These are phyloP conservation scores for Hydraecia micacea DNA, from an alignment of 2,888 invertebrate species.

Conservation along the genomic window DNA sequence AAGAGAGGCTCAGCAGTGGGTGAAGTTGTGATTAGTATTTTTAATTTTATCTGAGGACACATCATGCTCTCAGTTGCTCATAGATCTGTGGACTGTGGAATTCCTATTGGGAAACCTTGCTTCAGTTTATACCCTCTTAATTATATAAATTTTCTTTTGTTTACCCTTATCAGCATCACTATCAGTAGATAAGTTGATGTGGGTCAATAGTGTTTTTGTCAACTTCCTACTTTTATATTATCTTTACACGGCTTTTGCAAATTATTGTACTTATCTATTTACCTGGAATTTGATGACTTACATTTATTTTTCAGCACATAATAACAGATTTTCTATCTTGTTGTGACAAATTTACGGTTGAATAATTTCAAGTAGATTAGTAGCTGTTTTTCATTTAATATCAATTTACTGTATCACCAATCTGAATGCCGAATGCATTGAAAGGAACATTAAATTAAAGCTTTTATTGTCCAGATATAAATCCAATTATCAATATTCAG, in stretches of 20 bases:
- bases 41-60: not conserved
- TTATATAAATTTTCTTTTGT: constrained; percentile 36
- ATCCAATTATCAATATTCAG: not conserved
- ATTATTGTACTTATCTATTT: constrained; percentile 34
- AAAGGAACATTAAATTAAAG: not conserved
- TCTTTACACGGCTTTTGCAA: constrained; percentile 25
- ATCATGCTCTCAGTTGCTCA: not conserved
- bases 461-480: not conserved
- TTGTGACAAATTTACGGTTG: not conserved
- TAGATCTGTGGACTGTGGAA: not conserved
- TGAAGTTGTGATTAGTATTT: not conserved
- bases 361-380: not conserved
- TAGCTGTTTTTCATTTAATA: not conserved
- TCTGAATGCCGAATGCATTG: not conserved
- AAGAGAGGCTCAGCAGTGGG: too few relatives aligned
- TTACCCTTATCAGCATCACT: constrained; percentile 31
- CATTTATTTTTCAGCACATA: not conserved
- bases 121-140: constrained; percentile 31
- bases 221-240: constrained; percentile 39
- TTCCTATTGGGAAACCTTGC: not conserved
- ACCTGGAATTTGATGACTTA: not conserved
- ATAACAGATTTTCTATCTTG: not conserved
- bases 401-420: not conserved
- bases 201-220: constrained; percentile 45
- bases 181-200: constrained; percentile 52